phyloP scores from a whole-genome alignment of 2,797 vertebrate genomes.

The Meriones psammophilus region DNA sequence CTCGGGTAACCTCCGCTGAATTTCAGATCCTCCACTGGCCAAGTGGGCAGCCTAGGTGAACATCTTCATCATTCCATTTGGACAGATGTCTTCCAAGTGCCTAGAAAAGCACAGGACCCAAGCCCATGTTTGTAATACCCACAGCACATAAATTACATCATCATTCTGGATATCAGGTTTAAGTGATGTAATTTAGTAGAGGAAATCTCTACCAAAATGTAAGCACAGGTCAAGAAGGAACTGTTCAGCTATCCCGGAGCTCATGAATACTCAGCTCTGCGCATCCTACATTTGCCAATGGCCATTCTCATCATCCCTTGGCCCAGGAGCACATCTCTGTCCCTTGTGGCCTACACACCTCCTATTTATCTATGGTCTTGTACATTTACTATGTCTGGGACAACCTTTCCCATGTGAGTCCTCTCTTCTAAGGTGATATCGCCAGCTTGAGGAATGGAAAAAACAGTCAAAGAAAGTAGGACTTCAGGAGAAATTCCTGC shows the following conservation, averaged over 20 bases:
- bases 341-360: neutral
- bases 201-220: neutral
- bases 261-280: neutral
- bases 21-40: neutral
- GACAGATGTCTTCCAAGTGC: neutral
- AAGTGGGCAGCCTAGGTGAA: neutral
- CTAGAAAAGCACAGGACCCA: neutral
- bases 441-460: neutral
- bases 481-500: neutral
- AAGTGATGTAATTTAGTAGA: neutral
- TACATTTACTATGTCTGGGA: neutral
- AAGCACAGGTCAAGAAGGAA: neutral
- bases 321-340: neutral
- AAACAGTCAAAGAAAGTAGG: neutral
- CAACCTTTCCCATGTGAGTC: neutral
- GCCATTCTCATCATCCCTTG: neutral
- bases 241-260: neutral
- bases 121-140: neutral
- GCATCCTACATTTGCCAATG: accelerated
- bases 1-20: neutral
- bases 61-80: neutral
- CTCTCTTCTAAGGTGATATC: neutral
- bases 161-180: constrained; percentile 5
- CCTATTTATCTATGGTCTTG: neutral
- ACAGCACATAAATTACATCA: neutral